Evolutionary conservation across 2,888 invertebrate species (phyloP), one percentile per base, ranked within the genome.

Genomic region (Thysanoteuthis rhombus): DNA sequence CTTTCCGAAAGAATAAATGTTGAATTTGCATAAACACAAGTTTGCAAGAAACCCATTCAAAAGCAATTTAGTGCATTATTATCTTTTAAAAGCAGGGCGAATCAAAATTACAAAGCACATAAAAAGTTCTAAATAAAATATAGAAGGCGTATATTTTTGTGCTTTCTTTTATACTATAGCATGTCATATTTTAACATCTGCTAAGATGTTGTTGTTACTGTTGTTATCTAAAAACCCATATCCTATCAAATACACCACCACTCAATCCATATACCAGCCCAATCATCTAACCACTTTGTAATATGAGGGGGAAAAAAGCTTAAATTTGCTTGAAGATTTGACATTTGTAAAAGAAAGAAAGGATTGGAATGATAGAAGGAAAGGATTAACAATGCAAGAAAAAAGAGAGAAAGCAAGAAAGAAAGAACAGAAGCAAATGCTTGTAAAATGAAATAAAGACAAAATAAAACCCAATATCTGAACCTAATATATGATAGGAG

Each of bases 181-280:
- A 75, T 75, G 75, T n/a, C 75, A n/a, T n/a, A 75, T 75, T 75
- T 75, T 75, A 75, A 75, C 75, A 75, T 75, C 75, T 75, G 75
- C 75, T 36, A 36, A 75, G n/a, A 75, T 75, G 75, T 75, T 36
- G 75, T 75, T 36, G 12, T n/a, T n/a, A n/a, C 36, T 16, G 75
- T 36, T 75, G 12, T 25, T 75, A 36, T n/a, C 12, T n/a, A n/a
- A 75, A 36, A 75, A 75, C n/a, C n/a, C 16, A 75, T n/a, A 75
- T 75, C 75, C 75, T 36, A 75, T 75, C n/a, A 75, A 75, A 75
- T 12, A 75, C n/a, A 75, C 75, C 75, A 75, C n/a, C n/a, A 19
- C n/a, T 75, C 75, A 75, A 75, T n/a, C 36, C 75, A 36, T 75
- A n/a, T 75, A 75, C 10, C 16, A 75, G 75, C 16, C 16, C n/a